A percentile compares a stretch with the other conserved stretches of the same genome.
phyloP scores from a whole-genome alignment of 2,797 vertebrate species.

The Parauchenoglanis punctatus region DNA sequence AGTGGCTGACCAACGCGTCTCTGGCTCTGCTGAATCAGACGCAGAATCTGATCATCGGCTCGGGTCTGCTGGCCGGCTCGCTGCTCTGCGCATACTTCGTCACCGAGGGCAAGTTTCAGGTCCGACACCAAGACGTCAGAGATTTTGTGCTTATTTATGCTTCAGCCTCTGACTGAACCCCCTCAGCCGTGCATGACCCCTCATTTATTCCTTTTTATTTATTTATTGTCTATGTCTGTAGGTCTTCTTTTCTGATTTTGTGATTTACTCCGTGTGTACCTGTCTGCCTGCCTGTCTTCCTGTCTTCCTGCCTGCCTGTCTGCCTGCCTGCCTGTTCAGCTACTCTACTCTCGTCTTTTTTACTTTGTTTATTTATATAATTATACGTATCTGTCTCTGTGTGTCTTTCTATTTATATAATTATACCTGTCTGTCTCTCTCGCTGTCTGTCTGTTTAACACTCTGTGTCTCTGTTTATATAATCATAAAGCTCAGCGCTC shows the following conservation, averaged over 20 bases:
- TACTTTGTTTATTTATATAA: no score
- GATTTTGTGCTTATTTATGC: background rate
- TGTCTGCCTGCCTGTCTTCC: background rate
- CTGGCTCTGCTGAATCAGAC: conserved; percentile 93
- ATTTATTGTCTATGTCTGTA: background rate
- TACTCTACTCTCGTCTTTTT: background rate
- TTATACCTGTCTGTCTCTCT: background rate
- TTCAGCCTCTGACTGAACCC: background rate
- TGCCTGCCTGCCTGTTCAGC: background rate
- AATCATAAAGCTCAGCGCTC: no score
- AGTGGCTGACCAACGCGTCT: conserved; percentile 92
- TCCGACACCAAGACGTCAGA: conserved; percentile 51
- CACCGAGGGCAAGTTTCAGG: conserved; percentile 85
- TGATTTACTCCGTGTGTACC: background rate
- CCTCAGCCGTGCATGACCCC: background rate
- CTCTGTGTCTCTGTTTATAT: background rate
- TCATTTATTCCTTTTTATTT: background rate
- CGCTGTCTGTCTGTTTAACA: background rate
- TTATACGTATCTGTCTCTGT: background rate
- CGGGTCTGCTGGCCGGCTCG: conserved; percentile 87
- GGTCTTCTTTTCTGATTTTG: background rate
- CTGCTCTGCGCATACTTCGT: conserved; percentile 94
- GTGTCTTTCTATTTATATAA: background rate
- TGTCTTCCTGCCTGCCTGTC: background rate
- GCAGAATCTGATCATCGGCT: conserved; percentile 89